phyloP scores from a whole-genome alignment of 2,797 vertebrate genomes.

The Carapus acus region DNA sequence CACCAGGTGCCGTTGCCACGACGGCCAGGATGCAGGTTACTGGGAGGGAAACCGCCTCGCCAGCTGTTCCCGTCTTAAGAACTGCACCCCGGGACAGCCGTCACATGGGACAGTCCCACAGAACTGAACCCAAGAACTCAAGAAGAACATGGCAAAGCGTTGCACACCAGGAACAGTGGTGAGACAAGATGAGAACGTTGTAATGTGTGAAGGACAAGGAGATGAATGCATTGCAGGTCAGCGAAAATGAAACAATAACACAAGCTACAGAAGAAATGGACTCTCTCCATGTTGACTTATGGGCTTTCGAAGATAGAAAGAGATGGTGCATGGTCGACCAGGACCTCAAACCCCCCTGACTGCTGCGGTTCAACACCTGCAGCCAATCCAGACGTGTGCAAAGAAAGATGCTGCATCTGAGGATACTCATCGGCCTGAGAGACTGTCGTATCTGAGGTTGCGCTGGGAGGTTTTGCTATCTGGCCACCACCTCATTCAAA shows the following conservation, averaged over 20 bases:
- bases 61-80: constrained; percentile 70
- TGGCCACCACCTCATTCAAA: too few relatives aligned
- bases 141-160: constrained; percentile 11
- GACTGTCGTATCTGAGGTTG: too few relatives aligned
- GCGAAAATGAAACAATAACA: background rate
- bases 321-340: too few relatives aligned
- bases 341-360: background rate
- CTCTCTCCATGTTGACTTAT: too few relatives aligned
- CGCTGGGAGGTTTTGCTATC: too few relatives aligned
- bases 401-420: too few relatives aligned
- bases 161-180: background rate
- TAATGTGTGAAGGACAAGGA: background rate
- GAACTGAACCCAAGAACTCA: constrained; percentile 43
- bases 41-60: constrained; percentile 84
- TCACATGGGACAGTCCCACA: constrained; percentile 37
- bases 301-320: too few relatives aligned
- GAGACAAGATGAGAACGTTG: constrained; percentile 2
- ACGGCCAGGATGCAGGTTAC: constrained; percentile 79
- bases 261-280: too few relatives aligned
- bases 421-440: too few relatives aligned
- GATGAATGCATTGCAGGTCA: background rate
- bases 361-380: background rate
- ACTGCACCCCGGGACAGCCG: constrained; percentile 60
- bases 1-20: constrained; percentile 79
- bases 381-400: too few relatives aligned